Evolutionary conservation across 1,140 invertebrate genomes (phyloP).

Genomic region (Philotrypesis tridentata): DNA sequence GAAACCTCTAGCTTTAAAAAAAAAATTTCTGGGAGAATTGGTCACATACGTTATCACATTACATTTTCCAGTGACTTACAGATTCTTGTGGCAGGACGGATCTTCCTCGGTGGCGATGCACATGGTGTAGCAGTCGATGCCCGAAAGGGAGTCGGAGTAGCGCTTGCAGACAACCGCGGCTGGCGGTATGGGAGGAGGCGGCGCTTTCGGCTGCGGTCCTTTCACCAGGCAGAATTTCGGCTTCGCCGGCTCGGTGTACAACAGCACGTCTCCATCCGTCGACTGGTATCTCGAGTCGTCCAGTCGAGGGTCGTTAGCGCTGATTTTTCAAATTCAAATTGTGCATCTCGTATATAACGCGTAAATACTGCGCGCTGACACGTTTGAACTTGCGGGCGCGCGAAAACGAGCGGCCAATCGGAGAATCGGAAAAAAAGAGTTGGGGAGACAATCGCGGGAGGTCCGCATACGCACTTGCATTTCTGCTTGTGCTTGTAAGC

Average conservation of each 20-base stretch:
- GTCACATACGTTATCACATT: too few relatives aligned
- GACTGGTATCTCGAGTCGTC: slow-evolving; percentile 37
- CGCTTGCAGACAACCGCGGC: slow-evolving; percentile 38
- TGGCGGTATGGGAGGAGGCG: slow-evolving; percentile 44
- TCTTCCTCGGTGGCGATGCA: neutral
- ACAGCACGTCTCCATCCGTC: slow-evolving; percentile 37
- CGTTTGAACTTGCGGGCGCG: too few relatives aligned
- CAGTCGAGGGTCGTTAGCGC: slow-evolving; percentile 16
- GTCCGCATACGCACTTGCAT: slow-evolving; percentile 21
- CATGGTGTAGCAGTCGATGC: slow-evolving; percentile 21
- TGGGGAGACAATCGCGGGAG: too few relatives aligned
- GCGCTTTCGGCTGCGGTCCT: slow-evolving; percentile 47
- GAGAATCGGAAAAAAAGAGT: too few relatives aligned
- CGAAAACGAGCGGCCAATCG: too few relatives aligned
- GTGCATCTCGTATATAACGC: too few relatives aligned
- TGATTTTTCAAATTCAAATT: neutral
- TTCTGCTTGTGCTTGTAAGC: neutral
- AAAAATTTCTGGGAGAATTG: too few relatives aligned
- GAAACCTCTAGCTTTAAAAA: too few relatives aligned
- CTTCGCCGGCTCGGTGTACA: slow-evolving; percentile 47
- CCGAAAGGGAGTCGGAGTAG: neutral
- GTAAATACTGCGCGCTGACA: too few relatives aligned
- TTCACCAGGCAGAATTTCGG: neutral
- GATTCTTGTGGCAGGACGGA: neutral
- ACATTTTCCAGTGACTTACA: too few relatives aligned